Percentiles rank a stretch among this genome's conserved stretches.
Evolutionary conservation across 2,797 vertebrate species (phyloP).

Genomic region (Clarias pachynema): DNA sequence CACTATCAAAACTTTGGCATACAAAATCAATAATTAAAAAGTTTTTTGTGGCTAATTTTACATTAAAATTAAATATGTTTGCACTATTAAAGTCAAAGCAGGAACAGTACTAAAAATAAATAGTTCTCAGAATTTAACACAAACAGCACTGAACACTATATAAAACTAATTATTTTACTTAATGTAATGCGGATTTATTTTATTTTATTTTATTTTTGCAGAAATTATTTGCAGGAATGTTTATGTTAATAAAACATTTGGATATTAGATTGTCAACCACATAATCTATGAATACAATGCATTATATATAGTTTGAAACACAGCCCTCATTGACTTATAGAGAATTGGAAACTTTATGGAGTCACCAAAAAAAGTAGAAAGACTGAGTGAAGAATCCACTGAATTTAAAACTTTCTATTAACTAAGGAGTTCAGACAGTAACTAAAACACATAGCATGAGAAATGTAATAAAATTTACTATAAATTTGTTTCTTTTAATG

Average conservation of each 20-base stretch:
- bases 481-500: background rate
- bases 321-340: background rate
- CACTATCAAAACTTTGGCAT: background rate
- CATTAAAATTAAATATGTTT: background rate
- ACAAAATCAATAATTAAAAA: background rate
- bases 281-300: background rate
- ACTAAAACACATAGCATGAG: background rate
- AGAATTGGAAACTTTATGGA: background rate
- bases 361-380: background rate
- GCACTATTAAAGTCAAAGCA: background rate
- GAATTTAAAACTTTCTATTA: background rate
- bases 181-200: background rate
- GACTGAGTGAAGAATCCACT: background rate
- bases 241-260: background rate
- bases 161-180: background rate
- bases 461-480: background rate
- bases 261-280: background rate
- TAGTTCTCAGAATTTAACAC: background rate
- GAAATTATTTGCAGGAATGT: background rate
- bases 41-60: background rate
- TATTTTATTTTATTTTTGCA: background rate
- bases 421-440: background rate
- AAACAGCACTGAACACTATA: background rate
- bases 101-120: background rate
- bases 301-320: background rate